These are phyloP conservation scores for Syndactyla subalaris DNA, from an alignment of 2,797 vertebrate species.

Conservation along the genomic window DNA sequence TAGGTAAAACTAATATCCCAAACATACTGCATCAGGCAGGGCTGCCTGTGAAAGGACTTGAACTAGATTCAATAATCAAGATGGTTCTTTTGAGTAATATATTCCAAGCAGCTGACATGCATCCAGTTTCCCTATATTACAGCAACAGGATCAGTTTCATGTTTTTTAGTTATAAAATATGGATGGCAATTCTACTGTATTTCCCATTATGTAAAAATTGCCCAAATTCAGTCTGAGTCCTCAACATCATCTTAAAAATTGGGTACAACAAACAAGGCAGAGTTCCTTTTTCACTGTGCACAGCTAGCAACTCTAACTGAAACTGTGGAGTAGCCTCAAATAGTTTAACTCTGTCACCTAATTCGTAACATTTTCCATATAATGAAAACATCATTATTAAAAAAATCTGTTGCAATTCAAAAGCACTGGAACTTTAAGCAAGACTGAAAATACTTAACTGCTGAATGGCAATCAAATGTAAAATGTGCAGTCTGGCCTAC, in stretches of 20 bases:
- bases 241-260: neutral
- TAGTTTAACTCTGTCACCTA: neutral
- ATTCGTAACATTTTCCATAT: neutral
- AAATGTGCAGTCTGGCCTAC: neutral
- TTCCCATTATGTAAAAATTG: neutral
- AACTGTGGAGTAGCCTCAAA: neutral
- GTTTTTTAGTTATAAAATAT: neutral
- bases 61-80: neutral
- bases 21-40: neutral
- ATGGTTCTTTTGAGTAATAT: neutral
- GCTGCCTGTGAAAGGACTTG: neutral
- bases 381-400: neutral
- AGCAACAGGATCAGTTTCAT: neutral
- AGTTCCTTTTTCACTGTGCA: neutral
- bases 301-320: neutral
- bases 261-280: neutral
- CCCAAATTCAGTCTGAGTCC: neutral
- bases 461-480: neutral
- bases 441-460: neutral
- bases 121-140: neutral
- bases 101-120: constrained; percentile 1
- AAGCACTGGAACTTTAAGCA: neutral
- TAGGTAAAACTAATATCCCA: neutral
- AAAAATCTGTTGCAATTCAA: neutral
- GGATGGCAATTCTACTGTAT: neutral